Percentiles rank a stretch among this genome's conserved stretches.
Evolutionary conservation across 2,797 vertebrate species (phyloP).

Genomic region (Lepus oiostolus): DNA sequence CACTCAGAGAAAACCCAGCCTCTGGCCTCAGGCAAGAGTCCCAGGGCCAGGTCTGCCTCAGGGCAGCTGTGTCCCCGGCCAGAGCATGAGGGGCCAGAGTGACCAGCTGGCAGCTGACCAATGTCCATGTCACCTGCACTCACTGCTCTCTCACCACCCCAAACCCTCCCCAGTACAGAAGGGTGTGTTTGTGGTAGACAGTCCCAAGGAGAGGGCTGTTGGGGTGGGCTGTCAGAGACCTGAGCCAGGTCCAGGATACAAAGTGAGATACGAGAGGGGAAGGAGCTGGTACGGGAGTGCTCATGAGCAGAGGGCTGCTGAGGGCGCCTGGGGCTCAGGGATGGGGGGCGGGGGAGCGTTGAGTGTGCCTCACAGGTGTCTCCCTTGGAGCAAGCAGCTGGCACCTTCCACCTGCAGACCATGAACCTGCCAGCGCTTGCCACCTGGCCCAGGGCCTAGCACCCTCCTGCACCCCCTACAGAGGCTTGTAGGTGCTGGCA

Average conservation of each 20-base stretch:
- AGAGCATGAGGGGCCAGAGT: background rate
- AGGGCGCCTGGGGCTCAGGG: background rate
- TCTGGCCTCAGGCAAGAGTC: background rate
- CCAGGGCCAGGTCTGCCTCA: background rate
- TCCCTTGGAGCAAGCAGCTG: background rate
- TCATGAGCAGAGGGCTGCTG: background rate
- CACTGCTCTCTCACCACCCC: background rate
- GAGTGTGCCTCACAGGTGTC: background rate
- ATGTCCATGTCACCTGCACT: background rate
- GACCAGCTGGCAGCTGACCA: background rate
- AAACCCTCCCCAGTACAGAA: background rate
- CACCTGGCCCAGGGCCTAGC: background rate
- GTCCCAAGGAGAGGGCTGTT: background rate
- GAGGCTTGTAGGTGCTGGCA: background rate
- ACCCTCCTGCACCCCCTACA: background rate
- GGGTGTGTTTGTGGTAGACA: background rate
- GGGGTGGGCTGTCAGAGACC: background rate
- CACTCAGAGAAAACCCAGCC: background rate
- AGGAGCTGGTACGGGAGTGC: background rate
- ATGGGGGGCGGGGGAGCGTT: background rate
- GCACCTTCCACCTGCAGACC: background rate
- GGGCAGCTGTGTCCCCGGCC: background rate
- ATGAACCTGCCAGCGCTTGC: background rate
- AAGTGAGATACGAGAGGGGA: background rate
- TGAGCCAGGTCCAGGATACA: background rate